These are phyloP conservation scores for Poecilia gillii DNA, from an alignment of 2,797 vertebrate species.

Conservation along the genomic window DNA sequence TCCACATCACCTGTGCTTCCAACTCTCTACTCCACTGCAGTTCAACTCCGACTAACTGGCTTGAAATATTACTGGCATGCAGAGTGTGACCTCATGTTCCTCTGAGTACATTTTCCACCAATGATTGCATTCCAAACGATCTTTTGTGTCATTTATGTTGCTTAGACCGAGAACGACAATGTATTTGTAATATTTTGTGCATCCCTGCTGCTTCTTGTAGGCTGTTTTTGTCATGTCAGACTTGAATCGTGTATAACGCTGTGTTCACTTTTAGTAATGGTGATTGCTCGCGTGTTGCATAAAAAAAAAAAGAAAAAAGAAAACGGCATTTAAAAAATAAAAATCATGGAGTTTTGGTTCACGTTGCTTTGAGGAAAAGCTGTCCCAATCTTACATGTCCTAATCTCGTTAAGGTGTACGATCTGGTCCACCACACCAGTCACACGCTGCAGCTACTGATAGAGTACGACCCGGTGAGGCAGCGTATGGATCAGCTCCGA, in stretches of 20 bases:
- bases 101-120: not conserved
- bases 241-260: not conserved
- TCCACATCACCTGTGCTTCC: not conserved
- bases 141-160: not conserved
- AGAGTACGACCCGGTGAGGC: constrained; percentile 93
- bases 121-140: not conserved
- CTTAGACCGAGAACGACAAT: not conserved
- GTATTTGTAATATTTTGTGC: not conserved
- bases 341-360: not conserved
- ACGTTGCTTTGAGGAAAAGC: not conserved
- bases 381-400: not conserved
- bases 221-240: not conserved
- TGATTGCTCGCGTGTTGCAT: not conserved
- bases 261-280: not conserved
- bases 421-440: constrained; percentile 89
- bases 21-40: not conserved
- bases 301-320: not conserved
- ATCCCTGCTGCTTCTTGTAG: not conserved
- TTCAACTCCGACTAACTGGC: not conserved
- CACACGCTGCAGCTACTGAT: constrained; percentile 94
- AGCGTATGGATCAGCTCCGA: constrained; percentile 86
- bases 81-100: not conserved
- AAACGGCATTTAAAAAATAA: too few relatives aligned
- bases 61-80: not conserved
- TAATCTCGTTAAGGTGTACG: constrained; percentile 84